phyloP scores from a whole-genome alignment of 2,888 invertebrate species.

The Melanotus villosus region DNA sequence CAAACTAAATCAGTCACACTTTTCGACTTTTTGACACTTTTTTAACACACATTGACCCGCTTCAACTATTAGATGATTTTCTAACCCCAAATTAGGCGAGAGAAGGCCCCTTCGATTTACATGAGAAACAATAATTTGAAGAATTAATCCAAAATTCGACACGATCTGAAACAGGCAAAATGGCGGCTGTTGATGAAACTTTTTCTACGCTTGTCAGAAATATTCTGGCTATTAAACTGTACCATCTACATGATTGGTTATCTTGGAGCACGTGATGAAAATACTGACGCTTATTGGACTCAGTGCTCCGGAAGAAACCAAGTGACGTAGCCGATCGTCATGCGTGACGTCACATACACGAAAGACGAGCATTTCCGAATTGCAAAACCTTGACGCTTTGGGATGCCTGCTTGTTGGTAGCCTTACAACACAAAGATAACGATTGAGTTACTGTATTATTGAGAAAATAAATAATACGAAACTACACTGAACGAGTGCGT shows the following conservation, averaged over 20 bases:
- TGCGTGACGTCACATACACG: slow-evolving; percentile 41
- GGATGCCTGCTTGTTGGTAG: slow-evolving; percentile 13
- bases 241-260: slow-evolving; percentile 66
- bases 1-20: slow-evolving; percentile 77
- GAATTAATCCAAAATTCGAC: slow-evolving; percentile 83
- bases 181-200: slow-evolving; percentile 97
- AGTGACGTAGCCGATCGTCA: slow-evolving; percentile 45
- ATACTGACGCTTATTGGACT: slow-evolving; percentile 65
- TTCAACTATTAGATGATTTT: slow-evolving; percentile 62
- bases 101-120: slow-evolving; percentile 65
- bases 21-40: slow-evolving; percentile 72
- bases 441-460: no score
- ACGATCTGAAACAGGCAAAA: slow-evolving; percentile 88
- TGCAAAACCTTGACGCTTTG: slow-evolving; percentile 44
- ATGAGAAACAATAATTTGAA: slow-evolving; percentile 75
- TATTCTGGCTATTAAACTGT: slow-evolving; percentile 72
- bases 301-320: slow-evolving; percentile 64
- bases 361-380: slow-evolving; percentile 45
- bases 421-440: no score
- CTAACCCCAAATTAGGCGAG: slow-evolving; percentile 64
- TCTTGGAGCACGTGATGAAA: slow-evolving; percentile 69
- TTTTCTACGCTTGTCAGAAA: slow-evolving; percentile 96
- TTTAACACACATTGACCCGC: slow-evolving; percentile 66
- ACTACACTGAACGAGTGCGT: no score
- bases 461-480: no score